Conservation (phyloP, 2,113 vertebrate species). For the Anhinga anhinga region DNA sequence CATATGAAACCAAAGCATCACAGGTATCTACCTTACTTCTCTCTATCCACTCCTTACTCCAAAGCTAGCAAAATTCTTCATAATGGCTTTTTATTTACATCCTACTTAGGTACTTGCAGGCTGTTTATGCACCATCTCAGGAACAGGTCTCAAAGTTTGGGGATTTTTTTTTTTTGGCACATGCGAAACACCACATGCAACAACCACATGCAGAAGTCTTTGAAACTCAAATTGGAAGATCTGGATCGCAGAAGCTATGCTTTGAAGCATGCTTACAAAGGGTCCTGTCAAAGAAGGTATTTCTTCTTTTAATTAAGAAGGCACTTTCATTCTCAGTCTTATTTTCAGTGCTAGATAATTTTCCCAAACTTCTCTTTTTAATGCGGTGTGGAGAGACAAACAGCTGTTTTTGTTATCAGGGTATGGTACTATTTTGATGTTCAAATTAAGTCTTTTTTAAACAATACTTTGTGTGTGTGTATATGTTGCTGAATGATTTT, state of each 20-base stretch:
- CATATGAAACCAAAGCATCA: not conserved
- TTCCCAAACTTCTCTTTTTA: slow-evolving; percentile 20
- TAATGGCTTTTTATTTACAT: not conserved
- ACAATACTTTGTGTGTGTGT: not conserved
- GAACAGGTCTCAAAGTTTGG: slow-evolving; percentile 17
- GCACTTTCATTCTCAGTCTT: slow-evolving; percentile 19
- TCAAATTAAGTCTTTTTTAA: not conserved
- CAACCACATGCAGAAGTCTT: slow-evolving; percentile 50
- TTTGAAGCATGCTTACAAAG: slow-evolving; percentile 61
- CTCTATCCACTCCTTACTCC: not conserved
- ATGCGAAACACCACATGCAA: not conserved
- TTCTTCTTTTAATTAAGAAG: slow-evolving; percentile 55
- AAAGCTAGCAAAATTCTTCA: not conserved
- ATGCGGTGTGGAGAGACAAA: not conserved
- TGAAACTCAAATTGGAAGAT: slow-evolving; percentile 62
- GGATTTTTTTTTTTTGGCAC: slow-evolving; percentile 15
- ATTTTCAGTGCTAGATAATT: slow-evolving; percentile 16
- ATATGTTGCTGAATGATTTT: not conserved
- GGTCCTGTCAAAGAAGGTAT: slow-evolving; percentile 57
- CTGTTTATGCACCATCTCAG: not conserved
- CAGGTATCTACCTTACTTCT: not conserved
- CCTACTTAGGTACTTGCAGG: not conserved
- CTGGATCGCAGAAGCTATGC: slow-evolving; percentile 52
- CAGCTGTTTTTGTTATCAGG: not conserved
- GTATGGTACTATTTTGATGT: not conserved